Percentiles rank a stretch among this genome's conserved stretches.
phyloP scores from a whole-genome alignment of 2,113 vertebrate genomes.

The Passer montanus region DNA sequence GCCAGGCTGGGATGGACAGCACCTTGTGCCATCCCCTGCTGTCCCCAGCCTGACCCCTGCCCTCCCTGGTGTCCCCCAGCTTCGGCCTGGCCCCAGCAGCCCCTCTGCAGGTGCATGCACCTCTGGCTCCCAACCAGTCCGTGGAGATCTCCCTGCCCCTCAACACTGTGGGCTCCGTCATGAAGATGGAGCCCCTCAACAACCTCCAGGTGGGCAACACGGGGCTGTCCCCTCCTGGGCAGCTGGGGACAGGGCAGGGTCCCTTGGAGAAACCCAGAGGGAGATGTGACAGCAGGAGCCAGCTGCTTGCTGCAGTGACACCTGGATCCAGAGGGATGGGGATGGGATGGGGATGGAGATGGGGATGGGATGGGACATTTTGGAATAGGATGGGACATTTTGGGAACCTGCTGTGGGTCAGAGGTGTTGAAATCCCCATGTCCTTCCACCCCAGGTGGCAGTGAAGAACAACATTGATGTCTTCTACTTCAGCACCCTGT shows the following conservation, averaged over 20 bases:
- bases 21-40: background rate
- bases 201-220: constrained; percentile 86
- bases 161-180: constrained; percentile 89
- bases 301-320: background rate
- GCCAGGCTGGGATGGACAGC: accelerated
- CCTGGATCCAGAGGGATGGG: background rate
- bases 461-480: constrained; percentile 99
- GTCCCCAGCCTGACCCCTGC: background rate
- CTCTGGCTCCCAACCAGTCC: constrained; percentile 91
- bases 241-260: background rate
- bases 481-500: constrained; percentile 98
- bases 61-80: constrained; percentile 68
- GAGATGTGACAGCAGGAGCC: background rate
- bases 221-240: background rate
- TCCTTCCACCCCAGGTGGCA: constrained; percentile 80
- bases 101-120: constrained; percentile 91
- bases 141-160: constrained; percentile 91
- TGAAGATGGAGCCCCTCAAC: constrained; percentile 99
- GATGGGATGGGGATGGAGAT: background rate
- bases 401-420: accelerated
- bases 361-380: background rate
- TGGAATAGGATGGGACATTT: background rate
- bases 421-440: accelerated
- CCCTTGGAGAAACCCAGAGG: background rate
- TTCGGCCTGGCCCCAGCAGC: constrained; percentile 95